Evolutionary conservation across 1,140 invertebrate genomes (phyloP), one percentile per base, ranked within the genome.

Genomic region (Tachypleus tridentatus): DNA sequence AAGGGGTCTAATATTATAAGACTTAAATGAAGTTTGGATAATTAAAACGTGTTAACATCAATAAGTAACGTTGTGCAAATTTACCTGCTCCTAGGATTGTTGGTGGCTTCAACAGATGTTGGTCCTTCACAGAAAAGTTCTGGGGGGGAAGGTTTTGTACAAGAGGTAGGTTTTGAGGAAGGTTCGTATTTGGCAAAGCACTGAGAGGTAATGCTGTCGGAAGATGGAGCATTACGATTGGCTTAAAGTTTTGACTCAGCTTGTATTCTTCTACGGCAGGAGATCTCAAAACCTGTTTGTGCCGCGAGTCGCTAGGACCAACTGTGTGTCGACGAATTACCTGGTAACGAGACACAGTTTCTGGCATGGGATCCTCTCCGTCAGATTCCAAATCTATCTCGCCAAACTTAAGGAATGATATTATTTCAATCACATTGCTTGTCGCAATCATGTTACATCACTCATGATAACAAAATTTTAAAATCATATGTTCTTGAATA

Each of bases 71-170:
- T 54, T 8, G 7, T 54, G 53, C 51, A 54, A 51, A 69, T 82
- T 81, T 74, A 91, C 89, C 87, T 70, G 87, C 87, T 65, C 87
- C 89, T 84, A 94, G 86, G 7, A 89, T 86, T 62, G 86, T 85
- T 3, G 93, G 93, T 54, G 93, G 92, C 76, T 95, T 93, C 54
- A 97, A 78, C 68, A 97, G 80, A 78, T 97, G 90, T 72, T 93
- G 91, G 79, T 97, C 91, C 75, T 95, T 94, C 64, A 92, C 87
- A 72, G 87, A 87, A 76, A 91, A 89, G 78, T 89, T 89, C 71
- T 89, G 86, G 6, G 86, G 86, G 57, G 85, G 85, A 67, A 87
- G 84, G 76, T 88, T 84, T 72, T 86, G 84, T 52, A 88, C 79
- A 67, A 87, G 78, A 59, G 87, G 87, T 73, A 89, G 78, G 76